Conservation (phyloP, 2,113 vertebrate genomes). For the Oncorhynchus nerka region DNA sequence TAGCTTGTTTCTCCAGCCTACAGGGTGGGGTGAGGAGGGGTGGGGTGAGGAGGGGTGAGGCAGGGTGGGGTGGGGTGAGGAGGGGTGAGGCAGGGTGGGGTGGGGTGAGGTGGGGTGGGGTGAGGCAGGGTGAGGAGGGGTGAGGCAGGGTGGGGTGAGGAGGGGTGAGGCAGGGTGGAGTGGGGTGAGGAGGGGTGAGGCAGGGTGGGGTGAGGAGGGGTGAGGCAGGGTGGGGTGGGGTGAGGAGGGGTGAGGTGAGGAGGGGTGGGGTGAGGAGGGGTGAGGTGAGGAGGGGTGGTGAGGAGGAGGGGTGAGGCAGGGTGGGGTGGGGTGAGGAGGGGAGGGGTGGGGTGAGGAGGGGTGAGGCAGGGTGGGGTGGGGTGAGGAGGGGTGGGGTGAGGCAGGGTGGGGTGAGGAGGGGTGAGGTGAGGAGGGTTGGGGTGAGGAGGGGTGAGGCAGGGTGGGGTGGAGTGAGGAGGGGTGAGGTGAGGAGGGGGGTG, state of each 20-base stretch:
- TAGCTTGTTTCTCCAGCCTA: constrained; percentile 12
- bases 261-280: no score
- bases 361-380: background rate
- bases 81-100: accelerated
- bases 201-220: background rate
- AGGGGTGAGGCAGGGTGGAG: background rate
- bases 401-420: accelerated
- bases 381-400: no score
- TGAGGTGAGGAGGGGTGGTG: background rate
- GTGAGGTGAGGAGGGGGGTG: background rate
- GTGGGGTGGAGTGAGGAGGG: no score
- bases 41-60: background rate
- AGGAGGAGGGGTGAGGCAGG: no score
- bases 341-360: background rate
- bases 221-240: background rate
- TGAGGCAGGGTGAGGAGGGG: background rate
- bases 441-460: no score
- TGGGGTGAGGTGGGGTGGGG: background rate
- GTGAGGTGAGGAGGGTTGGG: background rate
- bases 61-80: background rate
- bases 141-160: no score
- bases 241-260: no score
- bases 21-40: background rate
- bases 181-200: no score
- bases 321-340: background rate